phyloP scores from a whole-genome alignment of 2,113 vertebrate genomes.

The Rafetus swinhoei region DNA sequence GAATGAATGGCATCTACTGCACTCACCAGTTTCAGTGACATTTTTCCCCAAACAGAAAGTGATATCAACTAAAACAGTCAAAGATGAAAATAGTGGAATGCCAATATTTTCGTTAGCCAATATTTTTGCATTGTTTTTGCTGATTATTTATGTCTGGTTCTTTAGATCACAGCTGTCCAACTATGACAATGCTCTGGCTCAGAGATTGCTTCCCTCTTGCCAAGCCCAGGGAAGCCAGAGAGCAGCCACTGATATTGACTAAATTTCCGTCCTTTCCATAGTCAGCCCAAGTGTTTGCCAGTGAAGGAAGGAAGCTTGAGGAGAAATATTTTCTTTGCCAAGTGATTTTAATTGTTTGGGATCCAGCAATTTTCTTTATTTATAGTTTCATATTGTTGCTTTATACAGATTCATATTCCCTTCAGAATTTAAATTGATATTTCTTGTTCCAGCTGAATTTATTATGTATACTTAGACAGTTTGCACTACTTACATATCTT shows the following conservation, averaged over 20 bases:
- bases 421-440: slow-evolving; percentile 40
- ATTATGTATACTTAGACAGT: background rate
- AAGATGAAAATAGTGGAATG: background rate
- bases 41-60: background rate
- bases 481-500: background rate
- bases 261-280: background rate
- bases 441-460: background rate
- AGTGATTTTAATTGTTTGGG: background rate
- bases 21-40: background rate
- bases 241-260: background rate
- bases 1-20: background rate
- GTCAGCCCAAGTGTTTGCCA: background rate
- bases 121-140: background rate
- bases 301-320: slow-evolving; percentile 15
- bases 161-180: background rate
- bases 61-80: background rate
- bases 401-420: background rate
- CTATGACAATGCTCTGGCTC: background rate
- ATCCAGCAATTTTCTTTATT: background rate
- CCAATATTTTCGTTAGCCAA: background rate
- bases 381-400: background rate
- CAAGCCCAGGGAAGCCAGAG: background rate
- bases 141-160: background rate
- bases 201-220: background rate
- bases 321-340: slow-evolving; percentile 7